These are phyloP conservation scores for Tenthredo amoena DNA, from an alignment of 2,888 invertebrate genomes.

Conservation along the genomic window DNA sequence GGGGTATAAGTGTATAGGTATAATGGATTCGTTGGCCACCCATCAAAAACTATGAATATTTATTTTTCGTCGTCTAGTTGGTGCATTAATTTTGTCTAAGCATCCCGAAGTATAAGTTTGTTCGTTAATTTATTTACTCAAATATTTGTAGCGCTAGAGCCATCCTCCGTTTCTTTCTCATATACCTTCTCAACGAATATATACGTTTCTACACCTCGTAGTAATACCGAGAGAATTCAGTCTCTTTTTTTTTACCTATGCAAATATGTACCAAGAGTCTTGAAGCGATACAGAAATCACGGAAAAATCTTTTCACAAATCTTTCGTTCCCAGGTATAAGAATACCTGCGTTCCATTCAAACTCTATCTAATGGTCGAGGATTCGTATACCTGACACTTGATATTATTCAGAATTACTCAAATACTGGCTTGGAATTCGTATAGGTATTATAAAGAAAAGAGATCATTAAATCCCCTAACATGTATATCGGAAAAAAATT, in stretches of 20 bases:
- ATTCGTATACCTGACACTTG: neutral
- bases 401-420: neutral
- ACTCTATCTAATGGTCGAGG: neutral
- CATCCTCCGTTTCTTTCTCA: neutral
- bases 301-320: neutral
- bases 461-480: no score
- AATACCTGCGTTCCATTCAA: neutral
- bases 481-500: no score
- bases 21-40: slow-evolving; percentile 17
- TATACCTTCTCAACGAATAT: neutral
- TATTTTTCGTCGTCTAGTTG: neutral
- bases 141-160: slow-evolving; percentile 22
- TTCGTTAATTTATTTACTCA: slow-evolving; percentile 33
- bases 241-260: neutral
- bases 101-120: neutral
- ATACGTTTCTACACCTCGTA: neutral
- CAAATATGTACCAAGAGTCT: neutral
- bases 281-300: neutral
- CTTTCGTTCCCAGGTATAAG: neutral
- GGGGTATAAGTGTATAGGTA: slow-evolving; percentile 12
- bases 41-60: neutral
- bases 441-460: no score
- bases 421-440: neutral
- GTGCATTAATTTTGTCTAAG: neutral
- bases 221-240: neutral